These are phyloP conservation scores for Mobula hypostoma DNA, from an alignment of 2,113 vertebrate genomes.

Conservation along the genomic window DNA sequence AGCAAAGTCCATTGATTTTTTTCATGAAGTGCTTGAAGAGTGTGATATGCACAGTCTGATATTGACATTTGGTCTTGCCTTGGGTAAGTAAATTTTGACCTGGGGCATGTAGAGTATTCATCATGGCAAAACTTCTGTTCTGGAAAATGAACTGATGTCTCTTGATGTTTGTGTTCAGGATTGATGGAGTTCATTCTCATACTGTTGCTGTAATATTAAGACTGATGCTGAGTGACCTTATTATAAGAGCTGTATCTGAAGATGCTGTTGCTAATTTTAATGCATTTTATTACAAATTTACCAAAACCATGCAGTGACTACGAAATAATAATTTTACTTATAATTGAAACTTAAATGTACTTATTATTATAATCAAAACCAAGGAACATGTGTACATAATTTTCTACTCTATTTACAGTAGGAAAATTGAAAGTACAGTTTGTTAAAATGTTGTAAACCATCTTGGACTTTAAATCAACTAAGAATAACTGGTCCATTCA, in stretches of 20 bases:
- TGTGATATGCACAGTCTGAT: constrained; percentile 37
- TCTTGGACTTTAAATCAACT: not conserved
- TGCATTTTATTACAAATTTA: not conserved
- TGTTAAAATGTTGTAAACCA: not conserved
- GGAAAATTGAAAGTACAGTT: not conserved
- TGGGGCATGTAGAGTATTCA: constrained; percentile 32
- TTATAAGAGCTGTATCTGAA: not conserved
- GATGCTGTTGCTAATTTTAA: not conserved
- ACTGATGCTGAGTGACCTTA: not conserved
- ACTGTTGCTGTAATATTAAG: not conserved
- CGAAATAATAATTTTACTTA: not conserved
- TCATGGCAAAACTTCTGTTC: constrained; percentile 7
- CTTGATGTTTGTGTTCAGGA: not conserved
- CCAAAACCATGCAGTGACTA: not conserved
- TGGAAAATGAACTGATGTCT: not conserved
- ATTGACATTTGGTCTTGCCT: constrained; percentile 35
- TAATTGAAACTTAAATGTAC: too few species aligned
- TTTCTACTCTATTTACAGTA: not conserved
- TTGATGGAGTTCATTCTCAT: not conserved
- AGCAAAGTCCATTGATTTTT: constrained; percentile 35
- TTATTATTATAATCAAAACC: not conserved
- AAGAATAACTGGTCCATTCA: not conserved
- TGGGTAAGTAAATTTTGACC: constrained; percentile 37
- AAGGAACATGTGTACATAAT: not conserved
- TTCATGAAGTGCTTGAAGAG: constrained; percentile 35